A percentile compares a stretch with the other conserved stretches of the same genome.
phyloP scores from a whole-genome alignment of 2,888 invertebrate species.

The Troides helena region DNA sequence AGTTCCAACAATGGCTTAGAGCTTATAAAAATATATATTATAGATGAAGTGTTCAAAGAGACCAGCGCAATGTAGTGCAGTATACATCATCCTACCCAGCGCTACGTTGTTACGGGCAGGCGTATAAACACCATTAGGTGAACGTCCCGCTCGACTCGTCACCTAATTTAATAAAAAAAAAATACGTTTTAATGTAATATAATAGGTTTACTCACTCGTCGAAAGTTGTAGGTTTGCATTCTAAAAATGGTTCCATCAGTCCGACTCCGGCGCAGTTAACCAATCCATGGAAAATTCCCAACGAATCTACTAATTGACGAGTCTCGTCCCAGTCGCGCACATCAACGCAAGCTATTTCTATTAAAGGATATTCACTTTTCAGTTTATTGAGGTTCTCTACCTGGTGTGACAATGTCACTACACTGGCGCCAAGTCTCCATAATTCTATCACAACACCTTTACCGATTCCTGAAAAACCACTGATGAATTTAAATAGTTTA shows the following conservation, averaged over 20 bases:
- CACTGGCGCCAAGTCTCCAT: constrained; percentile 83
- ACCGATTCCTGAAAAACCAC: constrained; percentile 82
- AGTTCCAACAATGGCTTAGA: too few species aligned
- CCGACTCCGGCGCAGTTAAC: constrained; percentile 94
- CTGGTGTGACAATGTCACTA: constrained; percentile 87
- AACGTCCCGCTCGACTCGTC: too few species aligned
- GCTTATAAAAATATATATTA: too few species aligned
- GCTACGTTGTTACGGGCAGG: too few species aligned
- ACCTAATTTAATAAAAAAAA: background rate
- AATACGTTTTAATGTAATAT: background rate
- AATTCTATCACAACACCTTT: constrained; percentile 84
- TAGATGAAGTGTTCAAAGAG: too few species aligned
- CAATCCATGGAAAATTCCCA: constrained; percentile 86
- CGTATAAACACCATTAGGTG: too few species aligned
- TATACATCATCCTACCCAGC: too few species aligned
- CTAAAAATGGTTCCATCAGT: constrained; percentile 83
- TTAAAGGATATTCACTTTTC: constrained; percentile 78
- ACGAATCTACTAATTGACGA: constrained; percentile 70
- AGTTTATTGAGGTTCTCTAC: constrained; percentile 82
- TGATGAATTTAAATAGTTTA: background rate
- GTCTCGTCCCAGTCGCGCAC: constrained; percentile 87
- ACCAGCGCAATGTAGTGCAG: background rate
- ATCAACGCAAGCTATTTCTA: constrained; percentile 84
- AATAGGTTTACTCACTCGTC: constrained; percentile 80
- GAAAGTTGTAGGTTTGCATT: constrained; percentile 84